phyloP scores from a whole-genome alignment of 1,140 invertebrate species.

The Varroa destructor region DNA sequence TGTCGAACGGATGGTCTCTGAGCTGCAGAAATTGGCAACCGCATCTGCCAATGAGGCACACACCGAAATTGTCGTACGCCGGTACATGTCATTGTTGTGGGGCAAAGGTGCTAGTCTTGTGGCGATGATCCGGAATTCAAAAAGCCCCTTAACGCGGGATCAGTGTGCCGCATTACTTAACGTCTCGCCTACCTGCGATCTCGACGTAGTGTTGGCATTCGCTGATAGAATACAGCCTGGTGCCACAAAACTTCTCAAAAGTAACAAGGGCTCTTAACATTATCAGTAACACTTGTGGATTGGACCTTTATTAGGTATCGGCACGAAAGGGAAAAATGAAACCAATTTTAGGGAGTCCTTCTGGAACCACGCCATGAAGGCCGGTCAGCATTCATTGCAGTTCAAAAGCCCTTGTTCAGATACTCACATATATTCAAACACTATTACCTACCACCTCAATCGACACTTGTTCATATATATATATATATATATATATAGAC shows the following conservation, averaged over 20 bases:
- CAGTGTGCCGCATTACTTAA: background rate
- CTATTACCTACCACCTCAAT: no score
- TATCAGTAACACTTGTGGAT: no score
- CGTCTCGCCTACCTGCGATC: constrained; percentile 9
- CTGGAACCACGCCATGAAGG: no score
- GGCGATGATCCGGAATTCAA: constrained; percentile 15
- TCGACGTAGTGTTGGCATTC: constrained; percentile 18
- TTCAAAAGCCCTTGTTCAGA: no score
- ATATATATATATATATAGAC: no score
- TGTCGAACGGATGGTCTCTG: constrained; percentile 15
- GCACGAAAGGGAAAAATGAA: no score
- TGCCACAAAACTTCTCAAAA: constrained; percentile 13
- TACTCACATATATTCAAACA: no score
- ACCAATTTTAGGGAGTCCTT: no score
- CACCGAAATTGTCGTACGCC: constrained; percentile 14
- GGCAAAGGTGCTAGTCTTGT: constrained; percentile 23
- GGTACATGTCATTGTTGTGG: constrained; percentile 17
- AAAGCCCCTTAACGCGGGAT: background rate
- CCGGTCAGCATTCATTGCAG: no score
- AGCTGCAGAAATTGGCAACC: constrained; percentile 2
- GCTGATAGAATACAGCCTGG: constrained; percentile 23
- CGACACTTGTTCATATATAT: no score
- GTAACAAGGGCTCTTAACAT: no score
- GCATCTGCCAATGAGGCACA: constrained; percentile 13
- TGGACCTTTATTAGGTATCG: no score